Percentiles rank a stretch among this genome's conserved stretches.
Evolutionary conservation across 2,113 vertebrate genomes (phyloP).

Genomic region (Suricata suricatta): DNA sequence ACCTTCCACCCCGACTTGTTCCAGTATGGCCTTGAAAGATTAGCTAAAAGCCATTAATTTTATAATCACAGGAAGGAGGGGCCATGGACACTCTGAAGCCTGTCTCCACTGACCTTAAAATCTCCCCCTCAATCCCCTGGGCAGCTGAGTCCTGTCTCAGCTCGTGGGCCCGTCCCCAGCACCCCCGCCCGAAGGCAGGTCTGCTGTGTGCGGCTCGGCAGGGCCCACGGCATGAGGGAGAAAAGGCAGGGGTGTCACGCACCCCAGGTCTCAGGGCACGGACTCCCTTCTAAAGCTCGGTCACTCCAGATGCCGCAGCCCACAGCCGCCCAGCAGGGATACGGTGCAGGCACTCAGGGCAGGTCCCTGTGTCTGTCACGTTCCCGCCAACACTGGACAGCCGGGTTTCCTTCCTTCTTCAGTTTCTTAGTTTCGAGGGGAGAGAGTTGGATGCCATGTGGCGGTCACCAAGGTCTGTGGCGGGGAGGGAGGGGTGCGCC

Average conservation of each 20-base stretch:
- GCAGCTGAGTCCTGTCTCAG: rapidly evolving
- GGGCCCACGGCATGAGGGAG: rapidly evolving
- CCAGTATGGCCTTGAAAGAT: neutral
- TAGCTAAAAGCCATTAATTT: neutral
- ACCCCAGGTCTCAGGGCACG: rapidly evolving
- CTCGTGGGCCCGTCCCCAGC: rapidly evolving
- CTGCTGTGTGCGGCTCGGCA: rapidly evolving
- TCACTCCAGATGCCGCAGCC: rapidly evolving
- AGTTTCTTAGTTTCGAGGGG: too few species aligned
- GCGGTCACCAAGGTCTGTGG: rapidly evolving
- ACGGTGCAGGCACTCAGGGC: rapidly evolving
- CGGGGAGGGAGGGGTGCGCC: rapidly evolving
- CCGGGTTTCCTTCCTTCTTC: neutral
- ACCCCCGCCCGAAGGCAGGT: rapidly evolving
- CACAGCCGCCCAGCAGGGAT: rapidly evolving
- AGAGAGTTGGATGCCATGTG: neutral
- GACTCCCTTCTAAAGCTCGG: too few species aligned
- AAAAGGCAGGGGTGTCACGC: rapidly evolving
- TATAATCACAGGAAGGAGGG: neutral
- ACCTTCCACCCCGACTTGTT: rapidly evolving
- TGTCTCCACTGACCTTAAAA: too few species aligned
- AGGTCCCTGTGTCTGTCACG: rapidly evolving
- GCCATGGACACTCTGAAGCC: rapidly evolving
- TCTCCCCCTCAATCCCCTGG: rapidly evolving
- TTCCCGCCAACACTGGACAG: rapidly evolving